phyloP scores from a whole-genome alignment of 2,113 vertebrate genomes.

The Syngnathoides biaculeatus region DNA sequence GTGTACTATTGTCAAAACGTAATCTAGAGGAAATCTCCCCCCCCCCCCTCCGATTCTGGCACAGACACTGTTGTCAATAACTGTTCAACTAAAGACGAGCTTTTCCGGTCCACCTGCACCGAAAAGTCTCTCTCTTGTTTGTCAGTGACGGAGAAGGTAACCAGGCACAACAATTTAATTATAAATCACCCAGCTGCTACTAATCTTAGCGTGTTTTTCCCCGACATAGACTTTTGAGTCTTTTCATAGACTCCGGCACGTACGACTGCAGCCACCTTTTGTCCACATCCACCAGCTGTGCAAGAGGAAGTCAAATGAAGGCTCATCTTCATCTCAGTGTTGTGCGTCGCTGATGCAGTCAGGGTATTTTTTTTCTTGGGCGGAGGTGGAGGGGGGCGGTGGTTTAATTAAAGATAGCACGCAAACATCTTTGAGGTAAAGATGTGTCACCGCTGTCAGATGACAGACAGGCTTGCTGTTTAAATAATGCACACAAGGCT shows the following conservation, averaged over 20 bases:
- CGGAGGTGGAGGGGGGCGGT: neutral
- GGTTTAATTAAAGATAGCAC: slow-evolving; percentile 25
- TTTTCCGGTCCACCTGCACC: slow-evolving; percentile 26
- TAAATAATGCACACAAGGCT: slow-evolving; percentile 43
- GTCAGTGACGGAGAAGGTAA: slow-evolving; percentile 40
- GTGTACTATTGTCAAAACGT: slow-evolving; percentile 12
- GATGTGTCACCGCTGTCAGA: neutral
- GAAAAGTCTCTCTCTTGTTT: slow-evolving; percentile 33
- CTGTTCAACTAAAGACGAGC: slow-evolving; percentile 34
- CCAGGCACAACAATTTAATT: slow-evolving; percentile 56
- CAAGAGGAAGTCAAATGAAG: slow-evolving; percentile 33
- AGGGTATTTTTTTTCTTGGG: slow-evolving; percentile 14
- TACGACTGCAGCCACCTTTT: slow-evolving; percentile 27
- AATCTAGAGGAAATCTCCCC: slow-evolving; percentile 57
- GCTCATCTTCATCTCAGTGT: slow-evolving; percentile 39
- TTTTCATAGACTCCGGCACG: slow-evolving; percentile 51
- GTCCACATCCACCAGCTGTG: slow-evolving; percentile 31
- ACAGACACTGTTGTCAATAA: slow-evolving; percentile 57
- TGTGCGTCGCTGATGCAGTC: slow-evolving; percentile 27
- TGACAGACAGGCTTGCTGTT: neutral
- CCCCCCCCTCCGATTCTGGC: neutral
- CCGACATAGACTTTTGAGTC: slow-evolving; percentile 31
- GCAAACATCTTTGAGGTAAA: slow-evolving; percentile 25
- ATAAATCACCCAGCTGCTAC: slow-evolving; percentile 48
- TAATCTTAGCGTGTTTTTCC: slow-evolving; percentile 56